These are phyloP conservation scores for Heliconius erato DNA, from an alignment of 2,888 invertebrate species.

Conservation along the genomic window DNA sequence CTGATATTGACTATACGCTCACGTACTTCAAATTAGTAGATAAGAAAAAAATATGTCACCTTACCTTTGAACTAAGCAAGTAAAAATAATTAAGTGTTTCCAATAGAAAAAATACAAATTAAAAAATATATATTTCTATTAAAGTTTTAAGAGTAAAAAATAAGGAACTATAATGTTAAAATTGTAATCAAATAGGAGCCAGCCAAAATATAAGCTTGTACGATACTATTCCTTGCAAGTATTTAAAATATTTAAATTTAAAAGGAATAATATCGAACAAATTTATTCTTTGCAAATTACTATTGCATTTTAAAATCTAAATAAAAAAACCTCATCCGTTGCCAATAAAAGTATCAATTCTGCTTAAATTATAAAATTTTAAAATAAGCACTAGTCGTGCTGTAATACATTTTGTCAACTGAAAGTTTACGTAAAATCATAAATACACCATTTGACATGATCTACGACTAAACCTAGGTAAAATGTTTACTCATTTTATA, in stretches of 20 bases:
- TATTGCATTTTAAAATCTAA: no score
- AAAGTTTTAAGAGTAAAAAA: not conserved
- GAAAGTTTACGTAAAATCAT: not conserved
- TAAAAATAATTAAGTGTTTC: not conserved
- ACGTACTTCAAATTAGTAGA: not conserved
- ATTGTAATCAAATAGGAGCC: not conserved
- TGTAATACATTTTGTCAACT: not conserved
- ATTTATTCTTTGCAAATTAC: not conserved
- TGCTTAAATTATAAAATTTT: not conserved
- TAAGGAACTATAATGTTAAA: not conserved
- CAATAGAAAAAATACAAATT: not conserved
- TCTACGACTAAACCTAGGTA: constrained; percentile 70
- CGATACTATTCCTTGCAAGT: not conserved
- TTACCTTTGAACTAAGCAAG: not conserved
- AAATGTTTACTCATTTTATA: constrained; percentile 60
- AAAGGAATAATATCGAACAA: not conserved
- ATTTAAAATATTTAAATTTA: not conserved
- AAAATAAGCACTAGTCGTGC: not conserved
- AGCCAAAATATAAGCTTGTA: not conserved
- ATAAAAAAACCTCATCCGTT: not conserved
- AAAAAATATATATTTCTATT: not conserved
- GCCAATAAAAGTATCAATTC: not conserved
- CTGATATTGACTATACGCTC: not conserved
- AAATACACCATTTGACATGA: constrained; percentile 60
- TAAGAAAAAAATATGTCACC: not conserved